Base-by-base conservation (phyloP, 2,888 invertebrate genomes). In the Chymomyza procnemis region DNA sequence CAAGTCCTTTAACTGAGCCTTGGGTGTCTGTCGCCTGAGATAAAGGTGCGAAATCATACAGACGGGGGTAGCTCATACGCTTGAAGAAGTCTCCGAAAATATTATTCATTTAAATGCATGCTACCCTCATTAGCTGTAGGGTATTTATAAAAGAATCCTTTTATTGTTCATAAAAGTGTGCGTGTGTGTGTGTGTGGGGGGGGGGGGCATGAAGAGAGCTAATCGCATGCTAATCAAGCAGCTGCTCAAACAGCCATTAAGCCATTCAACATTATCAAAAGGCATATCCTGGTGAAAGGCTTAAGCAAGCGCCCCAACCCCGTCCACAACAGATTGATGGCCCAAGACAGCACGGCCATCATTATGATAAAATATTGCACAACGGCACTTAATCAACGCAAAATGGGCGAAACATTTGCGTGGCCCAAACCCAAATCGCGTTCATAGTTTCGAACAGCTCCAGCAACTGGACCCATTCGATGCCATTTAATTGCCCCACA, bases 401-500 rank as follows among this genome's bases (percentile, higher is more conserved):
- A 18, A 50, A 50, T 50, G 48, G 48, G 48, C 48, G 16, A 8
- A 18, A 18, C 48, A 41, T 41, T 41, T 1, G 34, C 34, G 34
- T 12, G 12, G 2, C 2, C 12, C 34, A 41, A 41, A 41, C 2
- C 26, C 4, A 3, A 12, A 26, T 1, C 34, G 34, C 12, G 12
- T 41, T 12, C 34, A 41, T 9, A 14, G 34, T 12, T 41, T 2
- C 34, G 3, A 18, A 14, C 22, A 12, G 21, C 4, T 22, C 16
- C 56, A n/a, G 5, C 21, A n/a, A n/a, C 12, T 41, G 30, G 56
- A 14, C 9, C n/a, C 14, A 26, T 26, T 62, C 61, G 74, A 50
- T 73, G 46, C 78, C 68, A 67, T 73, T 81, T 81, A 81, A 81
- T 79, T 81, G 81, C 71, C 74, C 79, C 71, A 62, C 71, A 76